Evolutionary conservation across 2,113 vertebrate species (phyloP).

Genomic region (Rynchops niger): DNA sequence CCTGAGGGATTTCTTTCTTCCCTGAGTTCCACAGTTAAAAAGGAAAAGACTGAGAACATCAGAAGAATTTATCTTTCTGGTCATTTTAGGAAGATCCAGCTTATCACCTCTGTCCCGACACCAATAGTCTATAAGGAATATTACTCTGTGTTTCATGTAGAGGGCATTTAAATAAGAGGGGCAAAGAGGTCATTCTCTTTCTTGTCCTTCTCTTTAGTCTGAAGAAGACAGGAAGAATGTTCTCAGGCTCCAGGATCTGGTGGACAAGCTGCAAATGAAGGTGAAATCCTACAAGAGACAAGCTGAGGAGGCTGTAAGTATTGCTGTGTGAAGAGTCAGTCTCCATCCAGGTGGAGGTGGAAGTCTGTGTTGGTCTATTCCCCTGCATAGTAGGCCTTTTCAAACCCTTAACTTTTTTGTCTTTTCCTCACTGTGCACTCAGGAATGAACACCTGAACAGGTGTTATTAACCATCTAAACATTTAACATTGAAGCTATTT

Average conservation of each 20-base stretch:
- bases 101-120: not conserved
- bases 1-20: not conserved
- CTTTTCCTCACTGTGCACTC: not conserved
- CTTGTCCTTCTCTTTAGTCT: slow-evolving; percentile 62
- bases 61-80: not conserved
- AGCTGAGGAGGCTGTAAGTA: slow-evolving; percentile 88
- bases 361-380: not conserved
- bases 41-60: not conserved
- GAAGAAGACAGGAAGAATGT: slow-evolving; percentile 85
- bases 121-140: not conserved
- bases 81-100: not conserved
- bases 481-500: not conserved
- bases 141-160: not conserved
- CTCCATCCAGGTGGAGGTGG: not conserved
- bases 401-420: not conserved
- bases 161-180: not conserved
- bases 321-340: not conserved
- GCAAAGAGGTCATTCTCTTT: not conserved
- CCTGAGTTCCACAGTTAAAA: not conserved
- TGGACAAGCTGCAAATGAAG: slow-evolving; percentile 86
- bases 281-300: slow-evolving; percentile 94
- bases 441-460: not conserved
- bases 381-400: not conserved
- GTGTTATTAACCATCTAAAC: not conserved
- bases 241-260: slow-evolving; percentile 80